phyloP scores from a whole-genome alignment of 2,113 vertebrate species.

The Campylomormyrus numenius region DNA sequence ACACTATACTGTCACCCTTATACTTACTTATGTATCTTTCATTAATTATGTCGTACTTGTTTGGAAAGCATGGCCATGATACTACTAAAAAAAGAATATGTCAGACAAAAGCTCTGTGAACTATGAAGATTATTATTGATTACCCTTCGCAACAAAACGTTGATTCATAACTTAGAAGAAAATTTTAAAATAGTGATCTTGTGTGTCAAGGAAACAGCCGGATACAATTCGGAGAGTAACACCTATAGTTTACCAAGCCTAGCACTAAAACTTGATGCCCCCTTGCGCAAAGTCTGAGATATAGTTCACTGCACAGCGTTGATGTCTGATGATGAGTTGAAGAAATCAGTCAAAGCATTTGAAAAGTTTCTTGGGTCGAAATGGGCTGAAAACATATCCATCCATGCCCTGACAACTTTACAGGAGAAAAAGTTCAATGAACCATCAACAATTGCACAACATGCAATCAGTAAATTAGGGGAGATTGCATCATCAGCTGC shows the following conservation, averaged over 20 bases:
- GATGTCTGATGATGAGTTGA: background rate
- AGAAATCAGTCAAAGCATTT: background rate
- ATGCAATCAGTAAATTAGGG: background rate
- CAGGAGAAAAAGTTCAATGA: background rate
- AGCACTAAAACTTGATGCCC: background rate
- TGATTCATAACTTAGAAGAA: background rate
- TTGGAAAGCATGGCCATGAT: background rate
- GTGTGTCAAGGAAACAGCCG: background rate
- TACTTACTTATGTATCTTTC: no score
- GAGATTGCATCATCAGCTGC: background rate
- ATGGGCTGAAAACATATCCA: background rate
- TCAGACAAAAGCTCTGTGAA: background rate
- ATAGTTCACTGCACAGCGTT: background rate
- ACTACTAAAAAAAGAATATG: background rate
- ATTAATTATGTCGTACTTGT: background rate
- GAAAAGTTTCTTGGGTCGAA: background rate
- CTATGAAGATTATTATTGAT: background rate
- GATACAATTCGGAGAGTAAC: background rate
- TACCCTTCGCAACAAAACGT: background rate
- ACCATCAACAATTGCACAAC: background rate
- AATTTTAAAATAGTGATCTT: background rate
- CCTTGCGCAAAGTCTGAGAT: background rate
- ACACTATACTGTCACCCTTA: no score
- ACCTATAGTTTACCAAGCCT: background rate
- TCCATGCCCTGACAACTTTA: background rate